Base-by-base conservation (phyloP, 2,888 invertebrate species). In the Gymnosoma rotundatum region DNA sequence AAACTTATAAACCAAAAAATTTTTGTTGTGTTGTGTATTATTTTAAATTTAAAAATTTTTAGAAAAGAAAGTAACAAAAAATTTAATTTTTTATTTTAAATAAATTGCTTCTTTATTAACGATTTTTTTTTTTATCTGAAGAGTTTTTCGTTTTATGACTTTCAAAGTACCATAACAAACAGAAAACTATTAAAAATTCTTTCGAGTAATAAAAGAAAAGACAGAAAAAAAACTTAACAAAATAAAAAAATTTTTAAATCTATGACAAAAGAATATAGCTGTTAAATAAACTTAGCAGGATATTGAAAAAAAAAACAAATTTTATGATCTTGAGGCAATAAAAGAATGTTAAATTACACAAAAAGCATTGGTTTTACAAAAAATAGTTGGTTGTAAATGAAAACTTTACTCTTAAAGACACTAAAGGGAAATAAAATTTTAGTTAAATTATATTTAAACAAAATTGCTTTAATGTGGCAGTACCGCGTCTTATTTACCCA, bases 191-290 rank as follows among this genome's bases (percentile, higher is more conserved):
- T 25, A 48, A 48, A 64, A 32, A 25, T 45, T 32, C 6, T 21
- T 42, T 42, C 20, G 36, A 16, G 42, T 1, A 58, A 36, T 7
- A 63, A 63, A 20, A n/a, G 12, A 38, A 36, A 38, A 12, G 10
- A 20, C 38, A 61, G n/a, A n/a, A n/a, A 16, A 20, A 16, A 45
- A 45, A 14, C 4, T n/a, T 45, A 20, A 45, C 21, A 25, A 48
- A 25, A 61, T n/a, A 42, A 45, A 45, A 45, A 45, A 64, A 18
- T 7, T 4, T 25, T n/a, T 48, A 5, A 12, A 12, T 25, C 9
- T n/a, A n/a, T 64, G 48, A 48, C 32, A 32, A 64, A 48, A 64
- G 63, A 64, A n/a, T 60, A 18, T 36, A 14, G 14, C 18, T 48
- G 25, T 48, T 48, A 25, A 32, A 2, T 16, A 10, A 18, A 12